These are phyloP conservation scores for Thalassaphorura encarpata DNA, from an alignment of 1,140 invertebrate species.

Conservation along the genomic window DNA sequence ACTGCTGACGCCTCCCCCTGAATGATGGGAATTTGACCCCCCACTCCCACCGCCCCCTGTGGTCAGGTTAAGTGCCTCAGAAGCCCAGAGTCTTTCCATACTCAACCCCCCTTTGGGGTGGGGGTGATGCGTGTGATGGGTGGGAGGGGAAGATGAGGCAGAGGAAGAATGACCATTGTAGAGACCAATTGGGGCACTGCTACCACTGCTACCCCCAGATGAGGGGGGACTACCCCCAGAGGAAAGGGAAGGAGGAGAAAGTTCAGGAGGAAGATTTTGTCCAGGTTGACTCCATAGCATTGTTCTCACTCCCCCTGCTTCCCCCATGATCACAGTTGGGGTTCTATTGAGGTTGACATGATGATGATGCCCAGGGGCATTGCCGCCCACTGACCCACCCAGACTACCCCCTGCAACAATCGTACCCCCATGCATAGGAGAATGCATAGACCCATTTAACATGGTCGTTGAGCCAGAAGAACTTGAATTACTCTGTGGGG, in stretches of 20 bases:
- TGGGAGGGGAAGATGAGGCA: neutral
- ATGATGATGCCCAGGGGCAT: conserved; percentile 21
- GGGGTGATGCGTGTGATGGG: neutral
- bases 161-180: neutral
- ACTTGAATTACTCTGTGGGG: conserved; percentile 27
- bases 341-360: conserved; percentile 39
- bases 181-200: neutral
- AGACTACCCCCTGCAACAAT: conserved; percentile 6
- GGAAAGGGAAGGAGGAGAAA: conserved; percentile 3
- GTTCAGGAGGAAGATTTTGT: conserved; percentile 32
- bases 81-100: conserved; percentile 80
- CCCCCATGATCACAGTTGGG: conserved; percentile 67
- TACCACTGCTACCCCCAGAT: neutral
- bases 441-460: conserved; percentile 36
- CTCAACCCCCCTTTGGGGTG: conserved; percentile 51
- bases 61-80: conserved; percentile 34
- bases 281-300: conserved; percentile 73
- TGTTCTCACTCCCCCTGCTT: conserved; percentile 76
- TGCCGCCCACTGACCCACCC: conserved; percentile 27
- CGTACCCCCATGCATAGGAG: conserved; percentile 28
- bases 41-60: conserved; percentile 34
- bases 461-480: conserved; percentile 28
- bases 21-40: conserved; percentile 31
- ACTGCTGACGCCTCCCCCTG: neutral
- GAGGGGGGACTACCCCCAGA: neutral